A percentile compares a stretch with the other conserved stretches of the same genome.
phyloP scores from a whole-genome alignment of 1,140 invertebrate species.

The Lucilia sericata region DNA sequence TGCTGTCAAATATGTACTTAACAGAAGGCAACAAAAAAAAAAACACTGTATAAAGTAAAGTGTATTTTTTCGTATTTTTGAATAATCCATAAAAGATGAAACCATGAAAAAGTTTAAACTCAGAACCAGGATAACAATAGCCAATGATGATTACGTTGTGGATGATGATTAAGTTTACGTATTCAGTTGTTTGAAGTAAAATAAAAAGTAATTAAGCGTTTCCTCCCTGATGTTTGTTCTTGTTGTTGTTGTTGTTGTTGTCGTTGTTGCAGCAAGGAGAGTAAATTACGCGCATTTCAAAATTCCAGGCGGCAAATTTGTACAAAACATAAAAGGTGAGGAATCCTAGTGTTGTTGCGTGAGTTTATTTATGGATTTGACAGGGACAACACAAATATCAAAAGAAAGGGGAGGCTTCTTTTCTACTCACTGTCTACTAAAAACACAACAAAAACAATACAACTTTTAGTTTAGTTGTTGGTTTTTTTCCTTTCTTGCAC shows the following conservation, averaged over 20 bases:
- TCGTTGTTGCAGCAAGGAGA: neutral
- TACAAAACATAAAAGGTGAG: neutral
- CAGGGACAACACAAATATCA: neutral
- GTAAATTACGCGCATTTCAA: neutral
- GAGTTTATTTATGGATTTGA: neutral
- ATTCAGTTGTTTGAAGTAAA: no score
- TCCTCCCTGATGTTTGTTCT: neutral
- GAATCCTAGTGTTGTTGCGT: neutral
- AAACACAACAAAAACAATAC: neutral
- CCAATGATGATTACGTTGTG: neutral
- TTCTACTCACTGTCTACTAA: no score
- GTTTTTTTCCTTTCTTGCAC: neutral
- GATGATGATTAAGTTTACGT: neutral
- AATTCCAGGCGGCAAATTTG: slow-evolving; percentile 9
- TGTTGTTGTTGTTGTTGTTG: no score
- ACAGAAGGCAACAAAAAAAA: neutral
- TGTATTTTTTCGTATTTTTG: neutral
- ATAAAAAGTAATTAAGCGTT: slow-evolving; percentile 32
- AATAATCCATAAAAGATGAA: neutral
- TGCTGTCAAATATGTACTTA: slow-evolving; percentile 4
- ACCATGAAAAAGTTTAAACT: neutral
- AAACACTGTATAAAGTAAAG: neutral
- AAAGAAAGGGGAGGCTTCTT: slow-evolving; percentile 2
- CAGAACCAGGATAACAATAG: no score
- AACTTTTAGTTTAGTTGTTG: neutral